These are phyloP conservation scores for Rhyzopertha dominica DNA, from an alignment of 1,140 invertebrate genomes.

Conservation along the genomic window DNA sequence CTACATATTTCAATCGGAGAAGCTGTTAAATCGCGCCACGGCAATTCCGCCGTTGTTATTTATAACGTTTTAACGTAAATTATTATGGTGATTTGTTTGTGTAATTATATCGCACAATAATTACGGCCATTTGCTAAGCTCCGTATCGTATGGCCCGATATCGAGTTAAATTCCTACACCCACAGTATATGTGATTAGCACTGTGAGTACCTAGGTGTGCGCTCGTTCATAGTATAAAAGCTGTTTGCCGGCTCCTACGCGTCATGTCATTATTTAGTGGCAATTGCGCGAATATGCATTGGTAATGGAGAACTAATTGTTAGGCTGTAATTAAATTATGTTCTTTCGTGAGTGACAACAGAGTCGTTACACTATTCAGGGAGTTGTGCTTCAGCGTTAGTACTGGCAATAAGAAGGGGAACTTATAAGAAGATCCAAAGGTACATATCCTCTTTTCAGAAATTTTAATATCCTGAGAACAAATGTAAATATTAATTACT, in stretches of 20 bases:
- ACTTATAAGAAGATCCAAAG: no score
- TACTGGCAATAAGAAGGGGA: no score
- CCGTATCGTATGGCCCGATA: constrained; percentile 16
- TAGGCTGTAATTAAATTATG: constrained; percentile 11
- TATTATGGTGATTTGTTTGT: constrained; percentile 2
- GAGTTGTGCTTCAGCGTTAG: no score
- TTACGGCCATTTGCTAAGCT: constrained; percentile 19
- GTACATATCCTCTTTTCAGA: no score
- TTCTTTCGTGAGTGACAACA: no score
- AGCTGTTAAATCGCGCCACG: not conserved
- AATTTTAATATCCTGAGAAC: no score
- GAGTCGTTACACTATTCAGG: no score
- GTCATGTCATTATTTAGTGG: constrained; percentile 14
- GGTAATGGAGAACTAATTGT: constrained; percentile 10
- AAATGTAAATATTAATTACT: no score
- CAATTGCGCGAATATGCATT: constrained; percentile 3
- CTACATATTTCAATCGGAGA: not conserved
- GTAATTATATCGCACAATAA: constrained; percentile 18
- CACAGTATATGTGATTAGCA: constrained; percentile 9
- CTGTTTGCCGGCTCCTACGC: constrained; percentile 10
- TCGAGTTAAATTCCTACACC: constrained; percentile 16
- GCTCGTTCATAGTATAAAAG: constrained; percentile 9
- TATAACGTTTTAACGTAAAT: no score
- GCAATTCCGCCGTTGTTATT: no score
- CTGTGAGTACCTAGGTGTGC: constrained; percentile 17